A percentile compares a stretch with the other conserved stretches of the same genome.
phyloP scores from a whole-genome alignment of 2,113 vertebrate genomes.

The Heterochromis multidens region DNA sequence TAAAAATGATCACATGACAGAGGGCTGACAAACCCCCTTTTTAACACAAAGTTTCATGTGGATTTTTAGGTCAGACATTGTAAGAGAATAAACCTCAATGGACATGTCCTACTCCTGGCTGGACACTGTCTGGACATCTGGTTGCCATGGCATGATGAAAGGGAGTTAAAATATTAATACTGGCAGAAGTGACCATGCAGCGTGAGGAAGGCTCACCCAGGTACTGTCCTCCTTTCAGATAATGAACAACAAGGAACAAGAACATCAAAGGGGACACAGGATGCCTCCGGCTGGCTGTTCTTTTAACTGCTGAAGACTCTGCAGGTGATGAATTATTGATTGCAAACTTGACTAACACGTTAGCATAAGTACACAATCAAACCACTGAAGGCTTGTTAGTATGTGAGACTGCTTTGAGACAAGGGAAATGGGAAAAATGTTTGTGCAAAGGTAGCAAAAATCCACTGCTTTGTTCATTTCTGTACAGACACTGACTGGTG shows the following conservation, averaged over 20 bases:
- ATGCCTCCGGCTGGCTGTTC: background rate
- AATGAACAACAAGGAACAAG: slow-evolving; percentile 21
- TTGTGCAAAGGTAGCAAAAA: background rate
- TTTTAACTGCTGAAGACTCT: slow-evolving; percentile 9
- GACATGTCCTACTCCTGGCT: background rate
- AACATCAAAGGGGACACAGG: slow-evolving; percentile 11
- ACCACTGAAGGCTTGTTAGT: slow-evolving; percentile 6
- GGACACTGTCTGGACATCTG: background rate
- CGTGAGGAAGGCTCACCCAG: background rate
- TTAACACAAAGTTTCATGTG: background rate
- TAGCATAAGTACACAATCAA: slow-evolving; percentile 36
- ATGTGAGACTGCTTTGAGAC: background rate
- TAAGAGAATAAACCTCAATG: background rate
- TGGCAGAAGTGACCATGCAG: background rate
- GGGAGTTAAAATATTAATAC: slow-evolving; percentile 38
- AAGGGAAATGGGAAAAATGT: background rate
- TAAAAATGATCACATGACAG: slow-evolving; percentile 10
- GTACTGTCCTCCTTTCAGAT: background rate
- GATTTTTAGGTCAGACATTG: slow-evolving; percentile 1
- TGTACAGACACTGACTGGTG: background rate
- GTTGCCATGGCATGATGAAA: background rate
- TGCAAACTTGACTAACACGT: slow-evolving; percentile 44
- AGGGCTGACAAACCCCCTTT: background rate
- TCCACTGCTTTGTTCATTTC: background rate
- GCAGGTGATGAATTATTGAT: slow-evolving; percentile 55